Evolutionary conservation across 2,888 invertebrate species (phyloP).

Genomic region (Troides helena): DNA sequence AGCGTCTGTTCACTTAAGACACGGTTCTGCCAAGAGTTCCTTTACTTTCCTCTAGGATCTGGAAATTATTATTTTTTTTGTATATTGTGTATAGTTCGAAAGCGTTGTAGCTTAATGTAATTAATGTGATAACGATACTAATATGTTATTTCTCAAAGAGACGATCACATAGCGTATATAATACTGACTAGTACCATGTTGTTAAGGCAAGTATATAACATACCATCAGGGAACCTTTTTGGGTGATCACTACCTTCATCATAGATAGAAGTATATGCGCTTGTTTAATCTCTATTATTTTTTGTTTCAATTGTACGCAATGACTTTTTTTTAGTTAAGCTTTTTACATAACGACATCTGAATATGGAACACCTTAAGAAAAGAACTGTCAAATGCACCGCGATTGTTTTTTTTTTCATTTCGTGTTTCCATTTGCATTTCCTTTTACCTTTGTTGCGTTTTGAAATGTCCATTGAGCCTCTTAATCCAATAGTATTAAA

Average conservation of each 20-base stretch:
- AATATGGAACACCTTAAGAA: slow-evolving; percentile 2
- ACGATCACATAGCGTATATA: too few relatives aligned
- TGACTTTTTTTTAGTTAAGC: neutral
- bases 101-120: too few relatives aligned
- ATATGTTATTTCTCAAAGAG: too few relatives aligned
- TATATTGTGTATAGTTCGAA: too few relatives aligned
- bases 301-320: neutral
- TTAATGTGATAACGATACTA: too few relatives aligned
- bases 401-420: slow-evolving; percentile 9
- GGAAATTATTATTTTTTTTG: neutral
- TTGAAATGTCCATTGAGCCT: slow-evolving; percentile 25
- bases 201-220: too few relatives aligned
- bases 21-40: neutral
- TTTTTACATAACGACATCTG: slow-evolving; percentile 16
- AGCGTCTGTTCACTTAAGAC: neutral
- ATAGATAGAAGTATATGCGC: neutral
- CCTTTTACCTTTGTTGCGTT: slow-evolving; percentile 8
- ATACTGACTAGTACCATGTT: too few relatives aligned
- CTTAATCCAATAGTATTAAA: slow-evolving; percentile 25
- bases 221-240: neutral
- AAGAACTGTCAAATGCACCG: neutral
- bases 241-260: neutral
- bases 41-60: neutral
- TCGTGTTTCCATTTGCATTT: slow-evolving; percentile 19
- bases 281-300: neutral